Evolutionary conservation across 2,888 invertebrate genomes (phyloP), one percentile per base, ranked within the genome.

Genomic region (Mythimna pallens): DNA sequence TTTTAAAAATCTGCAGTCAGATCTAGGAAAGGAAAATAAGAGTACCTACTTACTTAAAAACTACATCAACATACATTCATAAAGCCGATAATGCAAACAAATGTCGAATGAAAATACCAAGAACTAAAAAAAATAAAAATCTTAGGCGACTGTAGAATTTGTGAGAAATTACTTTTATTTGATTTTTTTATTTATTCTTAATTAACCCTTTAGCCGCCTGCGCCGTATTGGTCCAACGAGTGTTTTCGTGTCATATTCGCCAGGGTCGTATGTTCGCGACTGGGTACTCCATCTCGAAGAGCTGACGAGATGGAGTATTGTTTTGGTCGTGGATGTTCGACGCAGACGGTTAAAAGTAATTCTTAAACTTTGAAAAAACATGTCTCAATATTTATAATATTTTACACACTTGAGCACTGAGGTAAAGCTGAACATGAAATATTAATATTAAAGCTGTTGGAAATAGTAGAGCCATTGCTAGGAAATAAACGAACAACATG

Each of bases 1-100:
- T 2, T 76, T 69, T 22, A 7, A 30, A 30, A 71, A 68, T 22
- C 67, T 57, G 82, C 67, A 65, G 61, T 77, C 80, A 80, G 82
- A 68, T 80, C 62, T 47, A 47, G 47, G 17, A 47, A 47, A 47
- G 17, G 47, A 47, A 30, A 47, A 47, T 47, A 47, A 47, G 22
- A 34, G 34, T n/a, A 34, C 36, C 20, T 65, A 36, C 54, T 62
- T 65, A 36, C 54, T 62, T 47, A 66, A 17, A 66, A 8, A 65
- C 22, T 52, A 65, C 22, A 25, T 10, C 54, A 20, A 54, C 50
- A 54, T 22, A 22, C 67, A 30, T 54, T 17, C n/a, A 34, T 30
- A 30, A 20, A 9, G 17, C 0, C 30, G 67, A 68, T 20, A 68
- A 68, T 57, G 22, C 14, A 36, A 34, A 67, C 34, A 55, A 70